Evolutionary conservation across 2,797 vertebrate species (phyloP).

Genomic region (Pterois miles): DNA sequence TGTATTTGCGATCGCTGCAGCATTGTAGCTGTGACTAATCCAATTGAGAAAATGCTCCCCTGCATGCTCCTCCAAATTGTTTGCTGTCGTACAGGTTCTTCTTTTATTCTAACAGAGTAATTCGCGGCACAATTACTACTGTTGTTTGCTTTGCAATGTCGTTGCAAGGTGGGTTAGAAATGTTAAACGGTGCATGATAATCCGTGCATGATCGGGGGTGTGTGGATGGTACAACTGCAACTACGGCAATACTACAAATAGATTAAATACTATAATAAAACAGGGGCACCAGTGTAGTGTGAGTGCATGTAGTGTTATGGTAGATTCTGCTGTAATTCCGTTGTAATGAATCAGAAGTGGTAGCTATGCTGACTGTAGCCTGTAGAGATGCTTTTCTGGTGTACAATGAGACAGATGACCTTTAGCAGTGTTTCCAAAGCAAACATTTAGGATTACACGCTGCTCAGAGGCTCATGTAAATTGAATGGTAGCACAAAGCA

Average conservation of each 20-base stretch:
- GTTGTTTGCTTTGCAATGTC: slow-evolving; percentile 41
- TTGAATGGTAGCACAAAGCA: slow-evolving; percentile 25
- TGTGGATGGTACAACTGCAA: slow-evolving; percentile 29
- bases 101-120: neutral
- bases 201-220: slow-evolving; percentile 12
- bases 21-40: slow-evolving; percentile 76
- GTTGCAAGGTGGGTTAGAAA: slow-evolving; percentile 38
- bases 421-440: neutral
- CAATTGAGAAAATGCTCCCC: slow-evolving; percentile 53
- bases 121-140: neutral
- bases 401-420: neutral
- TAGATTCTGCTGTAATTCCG: slow-evolving; percentile 2
- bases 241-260: neutral
- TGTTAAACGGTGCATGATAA: slow-evolving; percentile 45
- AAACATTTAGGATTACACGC: neutral
- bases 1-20: slow-evolving; percentile 68
- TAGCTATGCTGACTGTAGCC: neutral
- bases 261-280: neutral
- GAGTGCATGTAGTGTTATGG: neutral
- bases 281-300: no score
- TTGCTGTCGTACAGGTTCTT: slow-evolving; percentile 22
- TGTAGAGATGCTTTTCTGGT: slow-evolving; percentile 18
- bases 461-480: slow-evolving; percentile 2
- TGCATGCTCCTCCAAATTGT: slow-evolving; percentile 43
- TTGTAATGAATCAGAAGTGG: slow-evolving; percentile 38